phyloP scores from a whole-genome alignment of 1,140 invertebrate genomes.

The Musca vetustissima region DNA sequence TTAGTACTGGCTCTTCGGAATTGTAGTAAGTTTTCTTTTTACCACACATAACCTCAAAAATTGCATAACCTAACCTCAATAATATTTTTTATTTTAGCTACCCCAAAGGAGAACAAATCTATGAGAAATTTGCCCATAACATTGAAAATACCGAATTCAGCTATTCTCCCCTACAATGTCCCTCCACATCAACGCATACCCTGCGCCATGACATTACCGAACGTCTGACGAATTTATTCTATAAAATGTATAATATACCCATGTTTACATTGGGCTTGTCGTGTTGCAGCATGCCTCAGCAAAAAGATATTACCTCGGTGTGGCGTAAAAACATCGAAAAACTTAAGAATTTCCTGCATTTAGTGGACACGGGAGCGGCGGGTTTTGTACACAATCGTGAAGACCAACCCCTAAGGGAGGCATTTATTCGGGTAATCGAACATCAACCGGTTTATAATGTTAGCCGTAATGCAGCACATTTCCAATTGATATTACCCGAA shows the following conservation, averaged over 20 bases:
- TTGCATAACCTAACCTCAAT: background rate
- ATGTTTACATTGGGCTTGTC: slow-evolving; percentile 64
- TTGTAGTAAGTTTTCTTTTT: slow-evolving; percentile 30
- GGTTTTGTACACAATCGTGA: slow-evolving; percentile 69
- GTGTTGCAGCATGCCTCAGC: slow-evolving; percentile 78
- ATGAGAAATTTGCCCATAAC: slow-evolving; percentile 45
- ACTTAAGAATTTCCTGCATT: slow-evolving; percentile 65
- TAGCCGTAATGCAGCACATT: slow-evolving; percentile 67
- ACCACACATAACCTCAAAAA: background rate
- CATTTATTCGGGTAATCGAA: slow-evolving; percentile 67
- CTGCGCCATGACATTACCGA: slow-evolving; percentile 39
- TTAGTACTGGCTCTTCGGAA: slow-evolving; percentile 44
- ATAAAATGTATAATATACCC: slow-evolving; percentile 60
- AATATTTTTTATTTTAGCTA: slow-evolving; percentile 29
- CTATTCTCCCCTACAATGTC: slow-evolving; percentile 45
- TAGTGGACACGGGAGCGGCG: slow-evolving; percentile 66
- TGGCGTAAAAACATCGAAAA: slow-evolving; percentile 76
- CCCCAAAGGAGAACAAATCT: slow-evolving; percentile 39
- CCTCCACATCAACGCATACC: slow-evolving; percentile 35
- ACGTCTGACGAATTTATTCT: slow-evolving; percentile 61
- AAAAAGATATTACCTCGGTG: slow-evolving; percentile 66
- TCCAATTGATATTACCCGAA: slow-evolving; percentile 67
- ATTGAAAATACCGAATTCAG: slow-evolving; percentile 48
- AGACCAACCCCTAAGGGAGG: slow-evolving; percentile 68
- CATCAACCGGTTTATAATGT: slow-evolving; percentile 63